phyloP scores from a whole-genome alignment of 2,888 invertebrate genomes.

The Saturnia japonica region DNA sequence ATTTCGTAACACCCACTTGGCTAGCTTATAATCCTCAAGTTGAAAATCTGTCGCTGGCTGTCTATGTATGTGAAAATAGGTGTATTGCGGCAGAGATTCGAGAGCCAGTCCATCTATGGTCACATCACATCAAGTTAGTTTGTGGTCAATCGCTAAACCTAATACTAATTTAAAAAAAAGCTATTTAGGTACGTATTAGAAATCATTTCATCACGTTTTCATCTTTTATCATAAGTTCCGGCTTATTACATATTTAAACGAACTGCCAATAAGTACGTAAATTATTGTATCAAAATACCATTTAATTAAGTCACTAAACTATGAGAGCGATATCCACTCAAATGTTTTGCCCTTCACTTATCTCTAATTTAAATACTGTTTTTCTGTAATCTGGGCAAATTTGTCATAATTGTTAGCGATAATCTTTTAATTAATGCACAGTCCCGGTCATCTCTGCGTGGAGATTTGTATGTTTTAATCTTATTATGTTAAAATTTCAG shows the following conservation, averaged over 20 bases:
- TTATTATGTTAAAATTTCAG: constrained; percentile 42
- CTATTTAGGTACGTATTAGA: not conserved
- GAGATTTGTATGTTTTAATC: constrained; percentile 41
- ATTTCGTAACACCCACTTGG: no score
- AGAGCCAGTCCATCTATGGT: no score
- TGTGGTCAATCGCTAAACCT: no score
- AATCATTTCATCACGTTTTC: not conserved
- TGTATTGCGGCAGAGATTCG: no score
- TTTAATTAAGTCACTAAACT: not conserved
- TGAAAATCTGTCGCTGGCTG: no score
- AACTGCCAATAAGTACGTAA: no score
- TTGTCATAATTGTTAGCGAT: constrained; percentile 37
- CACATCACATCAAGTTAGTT: no score
- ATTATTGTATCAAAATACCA: not conserved
- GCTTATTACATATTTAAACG: not conserved
- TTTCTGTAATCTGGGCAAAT: constrained; percentile 28
- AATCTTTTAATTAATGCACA: constrained; percentile 49
- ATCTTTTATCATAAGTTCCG: not conserved
- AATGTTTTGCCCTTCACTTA: constrained; percentile 3
- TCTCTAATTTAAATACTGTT: constrained; percentile 30
- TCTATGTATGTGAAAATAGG: no score
- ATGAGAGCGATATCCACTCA: not conserved
- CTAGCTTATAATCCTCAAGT: no score
- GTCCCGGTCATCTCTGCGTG: constrained; percentile 31
- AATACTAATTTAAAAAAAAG: not conserved